phyloP scores from a whole-genome alignment of 2,888 invertebrate genomes.

The Venustoraphidia nigricollis region DNA sequence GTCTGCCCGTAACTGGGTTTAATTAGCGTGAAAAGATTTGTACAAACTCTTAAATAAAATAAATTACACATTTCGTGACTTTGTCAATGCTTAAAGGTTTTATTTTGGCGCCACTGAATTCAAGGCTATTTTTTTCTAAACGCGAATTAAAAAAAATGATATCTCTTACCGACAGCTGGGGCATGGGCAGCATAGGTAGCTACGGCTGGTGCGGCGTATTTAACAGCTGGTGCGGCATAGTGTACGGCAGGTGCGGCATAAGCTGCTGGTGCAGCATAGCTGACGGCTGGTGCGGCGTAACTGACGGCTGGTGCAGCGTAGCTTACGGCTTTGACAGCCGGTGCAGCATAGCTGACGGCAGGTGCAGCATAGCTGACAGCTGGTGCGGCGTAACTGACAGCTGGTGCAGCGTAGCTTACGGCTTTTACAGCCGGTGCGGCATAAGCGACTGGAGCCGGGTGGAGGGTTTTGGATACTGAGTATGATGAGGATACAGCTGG shows the following conservation, averaged over 20 bases:
- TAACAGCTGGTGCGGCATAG: slow-evolving; percentile 13
- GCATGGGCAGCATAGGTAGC: slow-evolving; percentile 13
- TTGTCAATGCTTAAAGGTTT: too few relatives aligned
- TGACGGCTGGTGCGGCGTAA: slow-evolving; percentile 17
- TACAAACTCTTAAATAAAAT: too few relatives aligned
- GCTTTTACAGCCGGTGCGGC: slow-evolving; percentile 24
- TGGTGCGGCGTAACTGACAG: slow-evolving; percentile 18
- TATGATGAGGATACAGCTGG: slow-evolving; percentile 5
- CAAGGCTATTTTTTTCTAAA: slow-evolving; percentile 2
- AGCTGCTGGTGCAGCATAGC: slow-evolving; percentile 16
- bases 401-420: slow-evolving; percentile 19
- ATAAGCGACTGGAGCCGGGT: slow-evolving; percentile 16
- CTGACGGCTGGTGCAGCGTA: slow-evolving; percentile 19
- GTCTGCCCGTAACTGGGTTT: too few relatives aligned
- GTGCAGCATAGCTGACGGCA: slow-evolving; percentile 18
- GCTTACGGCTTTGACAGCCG: slow-evolving; percentile 23
- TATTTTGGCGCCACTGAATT: slow-evolving; percentile 5
- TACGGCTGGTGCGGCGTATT: slow-evolving; percentile 13
- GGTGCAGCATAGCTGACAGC: slow-evolving; percentile 17
- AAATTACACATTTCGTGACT: too few relatives aligned
- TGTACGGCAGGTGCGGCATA: slow-evolving; percentile 16
- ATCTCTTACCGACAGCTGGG: too few relatives aligned
- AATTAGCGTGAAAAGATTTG: too few relatives aligned
- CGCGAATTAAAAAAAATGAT: too few relatives aligned
- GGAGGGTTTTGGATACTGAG: slow-evolving; percentile 6